Percentiles rank a stretch among this genome's conserved stretches.
phyloP scores from a whole-genome alignment of 2,888 invertebrate genomes.

The Macaria liturata region DNA sequence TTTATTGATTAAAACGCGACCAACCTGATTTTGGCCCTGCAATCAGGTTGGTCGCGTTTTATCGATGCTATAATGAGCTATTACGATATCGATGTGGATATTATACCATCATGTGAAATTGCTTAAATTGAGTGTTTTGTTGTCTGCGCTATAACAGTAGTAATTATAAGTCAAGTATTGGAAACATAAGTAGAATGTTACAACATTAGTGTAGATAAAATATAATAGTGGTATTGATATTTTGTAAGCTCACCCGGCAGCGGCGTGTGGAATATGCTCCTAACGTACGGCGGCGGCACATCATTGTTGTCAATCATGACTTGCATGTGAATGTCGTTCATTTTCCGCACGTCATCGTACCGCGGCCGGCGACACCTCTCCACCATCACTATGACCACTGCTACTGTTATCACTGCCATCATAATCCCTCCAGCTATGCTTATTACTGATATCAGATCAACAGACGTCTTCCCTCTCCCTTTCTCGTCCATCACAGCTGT shows the following conservation, averaged over 20 bases:
- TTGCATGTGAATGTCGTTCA: slow-evolving; percentile 75
- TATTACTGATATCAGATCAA: slow-evolving; percentile 75
- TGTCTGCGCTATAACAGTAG: too few species aligned
- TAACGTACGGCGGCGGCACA: slow-evolving; percentile 76
- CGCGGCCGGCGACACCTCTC: slow-evolving; percentile 70
- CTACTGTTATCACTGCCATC: slow-evolving; percentile 78
- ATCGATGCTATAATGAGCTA: too few species aligned
- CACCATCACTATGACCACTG: slow-evolving; percentile 76
- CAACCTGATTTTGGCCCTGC: too few species aligned
- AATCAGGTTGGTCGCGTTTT: too few species aligned
- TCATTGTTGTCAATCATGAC: slow-evolving; percentile 72
- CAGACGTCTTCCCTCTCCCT: slow-evolving; percentile 63
- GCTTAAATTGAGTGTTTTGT: too few species aligned
- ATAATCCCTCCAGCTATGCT: slow-evolving; percentile 79
- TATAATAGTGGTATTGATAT: too few species aligned
- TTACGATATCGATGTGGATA: too few species aligned
- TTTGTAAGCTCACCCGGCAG: slow-evolving; percentile 70
- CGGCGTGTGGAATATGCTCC: slow-evolving; percentile 83
- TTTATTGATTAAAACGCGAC: too few species aligned
- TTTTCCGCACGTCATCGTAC: slow-evolving; percentile 69
- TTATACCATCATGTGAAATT: too few species aligned
- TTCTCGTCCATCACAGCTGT: slow-evolving; percentile 78
- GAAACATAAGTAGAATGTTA: too few species aligned
- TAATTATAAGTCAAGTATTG: too few species aligned
- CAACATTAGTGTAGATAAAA: too few species aligned